Base-by-base conservation (phyloP, 30 jellyfish, hydroid and myxozoan genomes). In the Haliclystus octoradiatus region DNA sequence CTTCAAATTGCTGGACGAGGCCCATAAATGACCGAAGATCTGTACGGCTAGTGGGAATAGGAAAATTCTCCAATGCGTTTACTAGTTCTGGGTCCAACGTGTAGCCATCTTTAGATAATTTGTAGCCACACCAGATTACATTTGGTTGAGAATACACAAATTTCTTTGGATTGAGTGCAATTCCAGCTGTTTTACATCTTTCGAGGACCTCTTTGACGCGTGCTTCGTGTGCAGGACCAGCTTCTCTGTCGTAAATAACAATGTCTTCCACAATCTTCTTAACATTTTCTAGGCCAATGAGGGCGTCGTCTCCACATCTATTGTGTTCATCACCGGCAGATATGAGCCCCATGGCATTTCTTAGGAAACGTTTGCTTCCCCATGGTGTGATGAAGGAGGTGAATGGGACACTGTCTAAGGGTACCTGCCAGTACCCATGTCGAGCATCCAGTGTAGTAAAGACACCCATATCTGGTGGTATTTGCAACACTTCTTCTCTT, bases 281-380 rank as follows among this genome's bases (percentile, higher is more conserved):
- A 9, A 40, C 57, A 40, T 40, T 40, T 9, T 40, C 57, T 40
- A 40, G 57, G 14, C 57, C 57, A 9, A 40, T 5, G 14, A 40
- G 57, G 9, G 57, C 57, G 57, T 9, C 57, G 57, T 40, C 57
- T 9, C 57, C 57, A 5, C 57, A 5, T 9, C 57, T 40, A 19
- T 40, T 40, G 19, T 40, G 57, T 19, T 40, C 57, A 40, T 40
- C 57, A 5, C 57, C 57, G 19, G 57, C 57, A 40, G 57, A 40
- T 40, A 40, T 40, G 57, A 40, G 57, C 14, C 57, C 57, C 57
- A 40, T 40, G 57, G 57, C 57, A 40, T 40, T 40, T 40, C 57
- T 9, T 9, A 9, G 19, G 19, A 40, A 40, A 5, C 9, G 9
- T 40, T 40, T 40, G 57, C 57, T 40, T 9, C 57, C 57, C 57